Conservation (phyloP, 2,888 invertebrate genomes). For the Leptopilina syphax region DNA sequence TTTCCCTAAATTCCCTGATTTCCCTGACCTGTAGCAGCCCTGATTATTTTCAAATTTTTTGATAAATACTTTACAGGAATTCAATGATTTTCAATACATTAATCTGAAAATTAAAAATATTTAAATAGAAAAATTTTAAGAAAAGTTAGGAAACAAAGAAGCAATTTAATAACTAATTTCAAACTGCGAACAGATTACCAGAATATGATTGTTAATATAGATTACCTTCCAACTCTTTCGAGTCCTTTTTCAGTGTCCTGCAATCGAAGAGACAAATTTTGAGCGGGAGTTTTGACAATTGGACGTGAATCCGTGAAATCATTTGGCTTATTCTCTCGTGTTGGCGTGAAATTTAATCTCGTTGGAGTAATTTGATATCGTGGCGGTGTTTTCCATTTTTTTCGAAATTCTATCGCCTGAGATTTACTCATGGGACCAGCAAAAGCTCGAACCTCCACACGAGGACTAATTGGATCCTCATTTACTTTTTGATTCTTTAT, state of each 20-base stretch:
- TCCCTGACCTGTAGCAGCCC: too few relatives aligned
- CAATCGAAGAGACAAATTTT: conserved; percentile 75
- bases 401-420: conserved; percentile 85
- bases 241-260: conserved; percentile 91
- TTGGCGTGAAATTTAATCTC: conserved; percentile 47
- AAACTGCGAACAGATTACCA: too few relatives aligned
- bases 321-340: conserved; percentile 51
- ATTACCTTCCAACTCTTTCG: conserved; percentile 88
- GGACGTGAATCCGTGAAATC: conserved; percentile 27
- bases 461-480: conserved; percentile 82
- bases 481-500: too few relatives aligned
- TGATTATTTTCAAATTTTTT: too few relatives aligned
- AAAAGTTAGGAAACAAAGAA: too few relatives aligned
- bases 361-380: conserved; percentile 71
- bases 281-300: conserved; percentile 45
- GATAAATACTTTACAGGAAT: too few relatives aligned
- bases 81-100: too few relatives aligned
- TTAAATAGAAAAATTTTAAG: too few relatives aligned
- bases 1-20: too few relatives aligned
- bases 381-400: conserved; percentile 91
- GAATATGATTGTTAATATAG: neutral
- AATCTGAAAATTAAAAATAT: too few relatives aligned
- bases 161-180: too few relatives aligned
- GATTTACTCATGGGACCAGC: conserved; percentile 94
- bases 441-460: conserved; percentile 88